Percentiles rank a stretch among this genome's conserved stretches.
Evolutionary conservation across 2,888 invertebrate genomes (phyloP).

Genomic region (Rhopalosiphum nymphaeae): DNA sequence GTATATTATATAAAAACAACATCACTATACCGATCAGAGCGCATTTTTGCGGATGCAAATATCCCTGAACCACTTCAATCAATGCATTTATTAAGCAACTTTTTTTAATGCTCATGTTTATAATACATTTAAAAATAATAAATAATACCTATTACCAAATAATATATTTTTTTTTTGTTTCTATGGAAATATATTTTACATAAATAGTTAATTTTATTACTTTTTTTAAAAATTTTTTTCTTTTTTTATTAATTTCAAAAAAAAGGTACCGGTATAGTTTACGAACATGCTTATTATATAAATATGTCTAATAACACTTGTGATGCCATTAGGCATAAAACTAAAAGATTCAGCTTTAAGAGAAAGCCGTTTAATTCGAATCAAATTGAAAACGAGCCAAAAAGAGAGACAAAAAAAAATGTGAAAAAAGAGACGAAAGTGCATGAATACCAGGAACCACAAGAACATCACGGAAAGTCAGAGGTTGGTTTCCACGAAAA

Average conservation of each 20-base stretch:
- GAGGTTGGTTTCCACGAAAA: neutral
- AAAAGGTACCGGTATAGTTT: neutral
- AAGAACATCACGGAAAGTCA: too few species aligned
- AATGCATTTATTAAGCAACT: too few species aligned
- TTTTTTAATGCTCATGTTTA: neutral
- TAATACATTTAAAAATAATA: neutral
- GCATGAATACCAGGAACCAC: neutral
- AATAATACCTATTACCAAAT: neutral
- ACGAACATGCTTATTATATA: neutral
- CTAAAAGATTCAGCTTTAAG: neutral
- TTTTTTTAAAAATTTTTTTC: too few species aligned
- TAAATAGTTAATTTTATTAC: neutral
- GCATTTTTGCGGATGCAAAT: neutral
- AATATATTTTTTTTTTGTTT: neutral
- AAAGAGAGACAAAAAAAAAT: too few species aligned
- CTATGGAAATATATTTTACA: neutral
- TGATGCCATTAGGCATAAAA: neutral
- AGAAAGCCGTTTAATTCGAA: neutral
- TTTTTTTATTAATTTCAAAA: too few species aligned
- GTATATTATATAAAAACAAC: neutral
- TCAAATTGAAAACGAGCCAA: neutral
- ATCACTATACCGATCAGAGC: neutral
- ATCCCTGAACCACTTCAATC: neutral
- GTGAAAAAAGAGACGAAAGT: neutral
- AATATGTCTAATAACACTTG: neutral